A percentile compares a stretch with the other conserved stretches of the same genome.
These are phyloP conservation scores for Camelus dromedarius DNA, from an alignment of 2,113 vertebrate species.

Conservation along the genomic window DNA sequence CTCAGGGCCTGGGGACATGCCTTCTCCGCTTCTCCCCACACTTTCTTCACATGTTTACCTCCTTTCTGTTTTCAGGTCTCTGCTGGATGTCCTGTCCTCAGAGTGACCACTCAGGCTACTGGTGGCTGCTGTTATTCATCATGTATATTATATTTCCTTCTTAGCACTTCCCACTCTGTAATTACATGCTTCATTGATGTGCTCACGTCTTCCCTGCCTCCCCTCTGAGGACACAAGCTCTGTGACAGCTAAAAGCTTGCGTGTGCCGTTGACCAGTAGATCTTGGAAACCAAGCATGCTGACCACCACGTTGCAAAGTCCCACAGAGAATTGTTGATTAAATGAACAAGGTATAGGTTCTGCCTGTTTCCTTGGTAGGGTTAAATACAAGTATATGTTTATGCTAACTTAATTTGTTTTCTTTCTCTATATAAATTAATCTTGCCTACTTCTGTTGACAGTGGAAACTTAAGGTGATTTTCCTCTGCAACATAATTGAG, in stretches of 20 bases:
- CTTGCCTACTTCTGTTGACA: background rate
- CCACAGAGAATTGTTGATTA: background rate
- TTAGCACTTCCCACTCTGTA: background rate
- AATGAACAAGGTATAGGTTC: background rate
- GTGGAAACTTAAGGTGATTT: constrained; percentile 19
- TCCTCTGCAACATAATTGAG: background rate
- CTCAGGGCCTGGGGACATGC: too few species aligned
- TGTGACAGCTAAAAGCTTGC: background rate
- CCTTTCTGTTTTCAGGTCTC: background rate
- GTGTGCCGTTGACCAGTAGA: background rate
- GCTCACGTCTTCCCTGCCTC: background rate
- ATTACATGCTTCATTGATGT: background rate
- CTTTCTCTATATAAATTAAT: background rate
- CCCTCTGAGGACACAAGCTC: background rate
- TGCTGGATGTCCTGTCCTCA: background rate
- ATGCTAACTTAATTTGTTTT: constrained; percentile 38
- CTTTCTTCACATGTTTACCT: background rate
- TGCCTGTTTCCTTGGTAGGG: background rate
- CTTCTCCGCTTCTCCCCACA: background rate
- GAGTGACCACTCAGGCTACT: background rate
- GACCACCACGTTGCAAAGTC: background rate
- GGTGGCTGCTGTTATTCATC: background rate
- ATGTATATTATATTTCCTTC: background rate
- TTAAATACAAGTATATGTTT: background rate
- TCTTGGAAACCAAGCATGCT: background rate